Base-by-base conservation (phyloP, 2,888 invertebrate genomes). In the Ophioninae sp. region DNA sequence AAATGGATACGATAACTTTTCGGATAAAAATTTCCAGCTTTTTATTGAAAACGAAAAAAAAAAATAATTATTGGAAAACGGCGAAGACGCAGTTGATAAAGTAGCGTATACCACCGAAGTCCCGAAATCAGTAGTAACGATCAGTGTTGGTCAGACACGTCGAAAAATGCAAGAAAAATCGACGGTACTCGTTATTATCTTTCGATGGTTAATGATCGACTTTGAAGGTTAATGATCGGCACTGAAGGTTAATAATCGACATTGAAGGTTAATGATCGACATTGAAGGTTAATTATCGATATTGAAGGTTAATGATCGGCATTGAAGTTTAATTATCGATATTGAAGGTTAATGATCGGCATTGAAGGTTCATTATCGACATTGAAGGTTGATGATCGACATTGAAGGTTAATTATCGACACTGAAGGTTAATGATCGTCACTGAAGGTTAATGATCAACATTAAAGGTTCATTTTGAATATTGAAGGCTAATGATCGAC, bases 131-230 rank as follows among this genome's bases (percentile, higher is more conserved):
- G 77, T 81, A 81, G 80, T 81, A 56, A 73, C 39, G n/a, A 23
- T 56, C 57, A 44, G 39, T 65, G 64, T 78, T 59, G 77, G 70
- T 78, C 77, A 81, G 77, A 81, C 74, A 7, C 30, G 6, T 23
- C 17, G 39, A 17, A 0, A 50, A 17, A 8, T 5, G 23, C 20
- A 7, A 67, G n/a, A 7, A 10, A 61, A 68, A 50, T 70, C n/a
- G 10, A 21, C 59, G 41, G 70, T 62, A 65, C n/a, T 21, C 10
- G 72, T 44, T 21, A 79, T 67, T 76, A 20, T 50, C 37, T 39
- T 10, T 23, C 8, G 13, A 72, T 44, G 74, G 72, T 72, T 61
- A 65, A 39, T 64, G 74, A 65, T 82, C 78, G 68, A 70, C 37
- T n/a, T 10, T 69, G 17, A 2, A 5, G 7, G 72, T 72, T 50